Evolutionary conservation across 2,888 invertebrate genomes (phyloP).

Genomic region (Agelastica alni): DNA sequence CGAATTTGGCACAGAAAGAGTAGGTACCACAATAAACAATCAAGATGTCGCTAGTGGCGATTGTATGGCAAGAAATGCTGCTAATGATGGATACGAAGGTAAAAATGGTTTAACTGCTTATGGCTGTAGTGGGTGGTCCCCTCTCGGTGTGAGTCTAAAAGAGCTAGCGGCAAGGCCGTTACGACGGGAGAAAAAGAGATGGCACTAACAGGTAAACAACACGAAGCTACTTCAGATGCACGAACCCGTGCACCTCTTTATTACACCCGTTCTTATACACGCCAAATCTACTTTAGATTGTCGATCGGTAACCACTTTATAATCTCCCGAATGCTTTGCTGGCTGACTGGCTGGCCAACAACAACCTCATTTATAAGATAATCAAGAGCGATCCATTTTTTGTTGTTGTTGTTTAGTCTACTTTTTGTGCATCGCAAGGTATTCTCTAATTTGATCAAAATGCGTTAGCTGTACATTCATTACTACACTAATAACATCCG

Average conservation of each 20-base stretch:
- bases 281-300: constrained; percentile 32
- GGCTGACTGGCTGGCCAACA: constrained; percentile 19
- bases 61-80: constrained; percentile 19
- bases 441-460: constrained; percentile 13
- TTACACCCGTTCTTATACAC: constrained; percentile 27
- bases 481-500: no score
- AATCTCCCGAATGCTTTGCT: constrained; percentile 19
- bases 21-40: constrained; percentile 20
- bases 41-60: constrained; percentile 22
- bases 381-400: constrained; percentile 15
- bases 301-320: constrained; percentile 31
- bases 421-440: constrained; percentile 6
- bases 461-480: no score
- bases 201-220: constrained; percentile 27
- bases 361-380: constrained; percentile 26
- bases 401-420: no score
- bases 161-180: constrained; percentile 33
- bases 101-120: constrained; percentile 26
- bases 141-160: constrained; percentile 24
- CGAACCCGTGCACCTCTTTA: constrained; percentile 27
- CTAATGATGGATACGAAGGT: constrained; percentile 23
- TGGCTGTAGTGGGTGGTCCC: constrained; percentile 33
- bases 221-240: constrained; percentile 32
- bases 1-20: constrained; percentile 20
- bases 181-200: constrained; percentile 12